Evolutionary conservation across 2,113 vertebrate genomes (phyloP).

Genomic region (Macquaria australasica): DNA sequence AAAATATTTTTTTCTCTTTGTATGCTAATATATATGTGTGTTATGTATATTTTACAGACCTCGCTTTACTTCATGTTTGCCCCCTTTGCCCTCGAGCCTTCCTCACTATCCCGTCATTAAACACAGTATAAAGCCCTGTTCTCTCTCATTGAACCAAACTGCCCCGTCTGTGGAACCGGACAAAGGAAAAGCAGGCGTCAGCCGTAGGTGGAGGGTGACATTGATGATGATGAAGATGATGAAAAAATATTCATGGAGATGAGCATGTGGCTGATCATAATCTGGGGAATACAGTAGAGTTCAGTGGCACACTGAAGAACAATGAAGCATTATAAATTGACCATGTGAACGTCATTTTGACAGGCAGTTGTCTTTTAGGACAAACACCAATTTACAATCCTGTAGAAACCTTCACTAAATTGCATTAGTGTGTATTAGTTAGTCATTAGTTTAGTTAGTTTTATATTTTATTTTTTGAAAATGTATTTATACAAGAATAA

Average conservation of each 20-base stretch:
- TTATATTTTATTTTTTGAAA: too few relatives aligned
- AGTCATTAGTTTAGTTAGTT: too few relatives aligned
- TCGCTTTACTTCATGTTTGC: not conserved
- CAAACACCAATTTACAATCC: not conserved
- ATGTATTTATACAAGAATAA: too few relatives aligned
- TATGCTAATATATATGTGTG: constrained; percentile 6
- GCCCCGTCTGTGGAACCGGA: not conserved
- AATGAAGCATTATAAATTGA: not conserved
- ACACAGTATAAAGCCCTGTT: not conserved
- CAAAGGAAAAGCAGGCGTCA: constrained; percentile 37
- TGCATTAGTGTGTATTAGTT: not conserved
- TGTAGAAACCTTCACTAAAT: too few relatives aligned
- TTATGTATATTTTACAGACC: not conserved
- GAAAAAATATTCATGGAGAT: constrained; percentile 1
- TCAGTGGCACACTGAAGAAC: not conserved
- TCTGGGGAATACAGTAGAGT: not conserved
- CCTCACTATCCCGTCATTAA: not conserved
- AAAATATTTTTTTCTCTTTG: not conserved
- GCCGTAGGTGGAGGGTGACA: constrained; percentile 39
- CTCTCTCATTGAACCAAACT: not conserved
- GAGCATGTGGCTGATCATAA: constrained; percentile 14
- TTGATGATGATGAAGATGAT: constrained; percentile 23
- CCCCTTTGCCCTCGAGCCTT: constrained; percentile 6
- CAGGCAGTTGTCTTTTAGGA: not conserved
- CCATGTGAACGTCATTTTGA: not conserved